Base-by-base conservation (phyloP, 2,113 vertebrate species). In the Chaenocephalus aceratus region DNA sequence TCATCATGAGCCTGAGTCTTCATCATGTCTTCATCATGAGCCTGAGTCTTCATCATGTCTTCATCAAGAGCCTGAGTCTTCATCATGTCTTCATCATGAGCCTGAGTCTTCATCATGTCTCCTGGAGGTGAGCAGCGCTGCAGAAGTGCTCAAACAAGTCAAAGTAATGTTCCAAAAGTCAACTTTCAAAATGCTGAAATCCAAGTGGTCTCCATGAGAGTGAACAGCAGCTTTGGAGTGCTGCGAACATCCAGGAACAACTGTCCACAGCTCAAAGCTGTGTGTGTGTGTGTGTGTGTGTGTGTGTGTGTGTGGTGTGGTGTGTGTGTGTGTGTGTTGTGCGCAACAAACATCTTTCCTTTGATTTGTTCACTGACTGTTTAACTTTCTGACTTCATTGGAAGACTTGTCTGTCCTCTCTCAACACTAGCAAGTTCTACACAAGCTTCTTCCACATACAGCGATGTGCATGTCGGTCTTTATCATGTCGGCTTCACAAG, bases 221-320 rank as follows among this genome's bases (percentile, higher is more conserved):
- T 81, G 80, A 79, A 69, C 74, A 70, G 52, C 44, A 10, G 23
- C 44, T 58, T 58, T 36, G 72, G 68, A 95, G 95, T 96, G 95
- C 94, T 93, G 95, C 94, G 94, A 94, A 95, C 93, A 95, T 87
- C 96, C 96, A 26, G 26, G 26, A 26, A 26, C 2, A 26, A 96
- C 26, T 30, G 96, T 91, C 93, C 95, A 95, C 87, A 90, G 92
- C 86, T 5, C 21, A 54, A 57, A 9, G 7, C 10, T 21, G 21
- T 21, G 21, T 26, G 26, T 26, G 56, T 21, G 58, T 21, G 52
- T 76, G 26, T 67, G 53, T 49, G 46, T 63, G 60, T 72, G 41
- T 41, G 36, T 41, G 36, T 41, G 36, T 41, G 36, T 41, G 36
- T 41, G 36, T 41, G 6, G 36, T 41, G 36, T 41, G 36, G 6